Base-by-base conservation (phyloP, 1,140 invertebrate genomes). In the Kradibia gibbosae region DNA sequence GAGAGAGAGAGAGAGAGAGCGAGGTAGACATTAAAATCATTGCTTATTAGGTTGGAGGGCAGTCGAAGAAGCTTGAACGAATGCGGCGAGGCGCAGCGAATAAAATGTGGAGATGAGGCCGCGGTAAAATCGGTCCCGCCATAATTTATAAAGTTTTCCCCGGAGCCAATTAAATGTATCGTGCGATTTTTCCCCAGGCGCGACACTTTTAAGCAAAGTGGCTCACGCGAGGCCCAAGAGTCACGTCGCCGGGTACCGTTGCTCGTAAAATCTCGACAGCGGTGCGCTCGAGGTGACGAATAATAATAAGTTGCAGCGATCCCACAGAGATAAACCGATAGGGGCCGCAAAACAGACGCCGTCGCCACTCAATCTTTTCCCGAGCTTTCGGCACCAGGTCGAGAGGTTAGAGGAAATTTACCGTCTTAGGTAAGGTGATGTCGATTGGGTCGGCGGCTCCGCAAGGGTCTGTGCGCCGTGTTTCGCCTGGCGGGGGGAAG, bases 81-180 rank as follows among this genome's bases (percentile, higher is more conserved):
- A 13, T 28, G 25, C 10, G 31, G 55, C 25, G 31, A 60, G 11
- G 53, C 22, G 7, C 53, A n/a, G 22, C 22, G 22, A n/a, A 55
- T n/a, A n/a, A 55, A 55, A 55, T 10, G 2, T 5, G 31, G 25
- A 60, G 39, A 36, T 67, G 11, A 67, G n/a, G n/a, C n/a, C 13
- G 50, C 22, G 62, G 62, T 67, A 17, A 67, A 60, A 20, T 62
- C 25, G 31, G 17, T 11, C 25, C 20, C 17, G 13, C 2, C 31
- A 20, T 62, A 62, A 67, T 67, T 39, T 39, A 67, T 67, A 67
- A 36, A 67, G 11, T 53, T 4, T 28, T 72, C 25, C n/a, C 28
- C n/a, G 42, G 13, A 17, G 70, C 70, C 70, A 72, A 72, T 72
- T 10, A 50, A 72, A 72, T 67, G 34, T 20, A 67, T 67, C 34